These are phyloP conservation scores for Epinephelus moara DNA, from an alignment of 2,113 vertebrate genomes.

Conservation along the genomic window DNA sequence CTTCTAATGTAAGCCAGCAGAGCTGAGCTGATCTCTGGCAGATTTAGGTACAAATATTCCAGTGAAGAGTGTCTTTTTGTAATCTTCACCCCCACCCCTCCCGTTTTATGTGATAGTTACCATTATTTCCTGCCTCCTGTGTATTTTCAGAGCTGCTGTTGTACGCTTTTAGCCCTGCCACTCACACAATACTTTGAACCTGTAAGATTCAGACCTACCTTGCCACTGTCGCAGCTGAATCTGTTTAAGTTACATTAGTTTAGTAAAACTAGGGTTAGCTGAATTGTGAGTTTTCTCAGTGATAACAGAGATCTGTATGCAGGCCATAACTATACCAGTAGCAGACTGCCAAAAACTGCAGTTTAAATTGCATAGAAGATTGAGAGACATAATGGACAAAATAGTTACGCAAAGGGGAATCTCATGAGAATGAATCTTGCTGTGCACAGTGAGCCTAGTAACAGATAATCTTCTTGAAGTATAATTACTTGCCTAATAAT, in stretches of 20 bases:
- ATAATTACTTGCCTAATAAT: background rate
- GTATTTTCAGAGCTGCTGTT: constrained; percentile 4
- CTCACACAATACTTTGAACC: background rate
- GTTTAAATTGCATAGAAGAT: background rate
- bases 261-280: background rate
- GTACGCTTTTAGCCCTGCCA: background rate
- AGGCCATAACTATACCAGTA: background rate
- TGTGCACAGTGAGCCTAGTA: background rate
- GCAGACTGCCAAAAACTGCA: background rate
- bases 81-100: background rate
- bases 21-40: background rate
- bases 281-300: background rate
- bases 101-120: background rate
- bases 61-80: background rate
- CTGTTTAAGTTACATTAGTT: background rate
- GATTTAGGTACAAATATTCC: constrained; percentile 5
- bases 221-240: background rate
- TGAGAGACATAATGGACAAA: background rate
- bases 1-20: constrained; percentile 11
- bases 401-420: background rate
- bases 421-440: background rate
- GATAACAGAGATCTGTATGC: background rate
- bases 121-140: background rate
- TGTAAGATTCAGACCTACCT: background rate
- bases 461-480: background rate